Base-by-base conservation (phyloP, 2,888 invertebrate species). In the Clistopyga incitator region DNA sequence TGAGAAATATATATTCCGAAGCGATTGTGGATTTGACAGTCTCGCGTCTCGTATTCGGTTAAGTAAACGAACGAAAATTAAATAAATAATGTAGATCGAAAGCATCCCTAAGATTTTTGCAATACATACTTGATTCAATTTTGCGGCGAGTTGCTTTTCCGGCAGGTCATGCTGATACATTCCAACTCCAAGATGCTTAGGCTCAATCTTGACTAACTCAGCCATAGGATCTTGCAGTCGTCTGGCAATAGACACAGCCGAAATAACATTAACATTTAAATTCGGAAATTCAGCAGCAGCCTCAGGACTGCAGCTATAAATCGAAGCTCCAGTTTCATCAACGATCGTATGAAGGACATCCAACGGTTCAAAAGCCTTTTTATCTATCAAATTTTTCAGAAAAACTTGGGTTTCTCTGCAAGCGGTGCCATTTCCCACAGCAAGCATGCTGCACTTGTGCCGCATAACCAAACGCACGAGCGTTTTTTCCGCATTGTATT, bases 141-240 rank as follows among this genome's bases (percentile, higher is more conserved):
- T 96, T 3, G 95, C 94, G 13, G 95, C 95, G 1, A 99, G 93
- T 91, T 95, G 95, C 89, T 96, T 97, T 86, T 97, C 96, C 10
- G 97, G 96, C 29, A 98, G 94, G 91, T 99, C 98, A 90, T 98
- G 98, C 93, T 99, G 97, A 92, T 99, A 99, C 96, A 98, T 97
- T n/a, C 99, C 99, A 4, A 99, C 97, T 0, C 98, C 98, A 84
- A 99, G 94, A 94, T 98, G 97, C 89, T 97, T 96, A 0, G 98
- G 98, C 84, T 98, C 98, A 13, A 99, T 96, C 94, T 99, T 99
- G 0, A 99, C 98, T 82, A 98, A 95, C 93, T 99, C 99, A 56
- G 97, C 96, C 81, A 99, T 93, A 0, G 99, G 99, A 94, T 99
- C 98, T 91, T 98, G 96, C 0, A 98, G 94, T 89, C 98, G 95